Evolutionary conservation across 2,888 invertebrate species (phyloP).

Genomic region (Charanyca ferruginea): DNA sequence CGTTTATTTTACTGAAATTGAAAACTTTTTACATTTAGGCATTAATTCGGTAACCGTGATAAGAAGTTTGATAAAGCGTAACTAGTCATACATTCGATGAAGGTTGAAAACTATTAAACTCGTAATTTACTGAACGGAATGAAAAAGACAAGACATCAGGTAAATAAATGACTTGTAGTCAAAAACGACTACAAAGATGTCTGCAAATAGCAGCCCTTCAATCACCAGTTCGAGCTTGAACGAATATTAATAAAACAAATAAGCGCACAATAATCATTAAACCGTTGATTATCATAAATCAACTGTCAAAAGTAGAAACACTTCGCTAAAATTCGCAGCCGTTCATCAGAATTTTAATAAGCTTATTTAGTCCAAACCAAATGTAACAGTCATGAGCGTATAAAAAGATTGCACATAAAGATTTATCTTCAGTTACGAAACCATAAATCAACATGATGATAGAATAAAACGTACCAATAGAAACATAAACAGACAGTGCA

Average conservation of each 20-base stretch:
- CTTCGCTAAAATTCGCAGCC: slow-evolving; percentile 45
- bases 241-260: slow-evolving; percentile 43
- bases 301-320: slow-evolving; percentile 53
- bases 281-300: slow-evolving; percentile 56
- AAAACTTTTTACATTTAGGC: slow-evolving; percentile 1
- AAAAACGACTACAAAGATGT: slow-evolving; percentile 38
- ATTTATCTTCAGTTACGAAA: slow-evolving; percentile 57
- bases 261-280: slow-evolving; percentile 20
- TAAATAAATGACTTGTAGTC: slow-evolving; percentile 33
- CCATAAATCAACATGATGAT: slow-evolving; percentile 57
- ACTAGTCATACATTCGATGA: slow-evolving; percentile 20
- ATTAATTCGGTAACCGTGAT: slow-evolving; percentile 9
- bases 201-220: slow-evolving; percentile 45
- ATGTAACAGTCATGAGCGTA: slow-evolving; percentile 28
- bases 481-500: slow-evolving; percentile 51
- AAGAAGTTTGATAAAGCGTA: slow-evolving; percentile 9
- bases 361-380: slow-evolving; percentile 43
- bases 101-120: slow-evolving; percentile 28
- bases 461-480: slow-evolving; percentile 46
- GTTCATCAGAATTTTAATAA: slow-evolving; percentile 36
- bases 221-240: slow-evolving; percentile 37
- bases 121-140: slow-evolving; percentile 31
- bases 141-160: slow-evolving; percentile 23
- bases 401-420: slow-evolving; percentile 45
- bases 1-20: background rate